phyloP scores from a whole-genome alignment of 2,888 invertebrate genomes.

The Agrotis clavis region DNA sequence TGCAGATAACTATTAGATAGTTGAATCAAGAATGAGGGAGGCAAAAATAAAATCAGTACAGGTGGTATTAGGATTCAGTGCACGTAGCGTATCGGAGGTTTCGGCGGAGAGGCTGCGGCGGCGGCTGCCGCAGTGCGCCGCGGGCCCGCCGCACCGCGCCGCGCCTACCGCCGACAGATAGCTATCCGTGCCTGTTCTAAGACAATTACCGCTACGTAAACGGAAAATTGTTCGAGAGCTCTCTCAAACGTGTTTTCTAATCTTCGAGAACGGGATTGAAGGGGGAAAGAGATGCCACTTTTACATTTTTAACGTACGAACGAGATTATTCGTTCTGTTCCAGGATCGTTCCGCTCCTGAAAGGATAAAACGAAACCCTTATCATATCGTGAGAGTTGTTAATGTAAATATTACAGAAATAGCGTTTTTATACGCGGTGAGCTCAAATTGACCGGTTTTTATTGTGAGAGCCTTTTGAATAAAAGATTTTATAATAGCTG shows the following conservation, averaged over 20 bases:
- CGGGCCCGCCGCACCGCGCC: conserved; percentile 66
- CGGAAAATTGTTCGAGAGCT: conserved; percentile 88
- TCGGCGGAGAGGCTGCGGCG: conserved; percentile 79
- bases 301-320: conserved; percentile 77
- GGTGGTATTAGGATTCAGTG: conserved; percentile 85
- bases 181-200: conserved; percentile 84
- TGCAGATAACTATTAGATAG: conserved; percentile 86
- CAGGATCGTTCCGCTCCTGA: conserved; percentile 65
- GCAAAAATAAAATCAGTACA: conserved; percentile 89
- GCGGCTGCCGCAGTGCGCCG: conserved; percentile 86
- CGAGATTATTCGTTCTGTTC: conserved; percentile 71
- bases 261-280: conserved; percentile 80
- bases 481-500: conserved; percentile 69
- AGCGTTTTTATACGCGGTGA: conserved; percentile 65
- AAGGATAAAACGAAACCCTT: conserved; percentile 69
- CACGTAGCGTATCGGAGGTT: conserved; percentile 88
- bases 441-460: conserved; percentile 68
- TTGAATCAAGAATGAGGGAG: conserved; percentile 86
- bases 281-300: conserved; percentile 74
- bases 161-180: conserved; percentile 73
- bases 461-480: conserved; percentile 67
- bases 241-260: conserved; percentile 88
- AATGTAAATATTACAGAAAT: conserved; percentile 72
- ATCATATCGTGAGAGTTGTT: conserved; percentile 62
- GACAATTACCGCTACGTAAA: conserved; percentile 90